A percentile compares a stretch with the other conserved stretches of the same genome.
Evolutionary conservation across 2,113 vertebrate genomes (phyloP).

Genomic region (Orientallactaga bullata): DNA sequence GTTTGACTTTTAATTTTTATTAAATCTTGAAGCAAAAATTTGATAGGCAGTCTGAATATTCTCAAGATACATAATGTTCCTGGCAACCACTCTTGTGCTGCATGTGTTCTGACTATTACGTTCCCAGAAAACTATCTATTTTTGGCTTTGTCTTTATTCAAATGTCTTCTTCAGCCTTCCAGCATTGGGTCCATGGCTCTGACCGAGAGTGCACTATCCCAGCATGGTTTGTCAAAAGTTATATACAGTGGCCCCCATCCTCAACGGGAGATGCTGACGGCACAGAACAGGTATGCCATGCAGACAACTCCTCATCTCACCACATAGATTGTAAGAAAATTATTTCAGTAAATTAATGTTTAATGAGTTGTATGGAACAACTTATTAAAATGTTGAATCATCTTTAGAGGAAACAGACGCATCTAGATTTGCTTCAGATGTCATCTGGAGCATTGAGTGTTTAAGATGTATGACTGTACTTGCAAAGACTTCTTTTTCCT

Average conservation of each 20-base stretch:
- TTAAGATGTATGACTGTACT: conserved; percentile 32
- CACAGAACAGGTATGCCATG: conserved; percentile 94
- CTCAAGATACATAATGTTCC: background rate
- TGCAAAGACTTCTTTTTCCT: conserved; percentile 50
- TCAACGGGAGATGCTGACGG: conserved; percentile 97
- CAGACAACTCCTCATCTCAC: background rate
- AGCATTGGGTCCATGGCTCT: conserved; percentile 97
- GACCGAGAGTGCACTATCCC: conserved; percentile 96
- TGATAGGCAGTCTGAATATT: conserved; percentile 23
- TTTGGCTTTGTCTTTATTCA: conserved; percentile 24
- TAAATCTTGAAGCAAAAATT: conserved; percentile 39
- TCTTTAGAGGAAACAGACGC: conserved; percentile 46
- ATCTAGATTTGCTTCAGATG: conserved; percentile 25
- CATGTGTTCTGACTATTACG: background rate
- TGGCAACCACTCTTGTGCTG: background rate
- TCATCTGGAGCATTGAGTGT: conserved; percentile 37
- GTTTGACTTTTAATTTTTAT: conserved; percentile 47
- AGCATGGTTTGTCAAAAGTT: conserved; percentile 96
- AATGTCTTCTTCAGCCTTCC: conserved; percentile 91
- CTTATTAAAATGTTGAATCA: conserved; percentile 17
- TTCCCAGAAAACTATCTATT: conserved; percentile 24
- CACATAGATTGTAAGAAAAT: background rate
- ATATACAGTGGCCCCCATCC: conserved; percentile 97
- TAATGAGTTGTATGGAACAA: background rate
- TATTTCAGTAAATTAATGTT: conserved; percentile 40